Evolutionary conservation across 2,888 invertebrate species (phyloP).

Genomic region (Drosophila robusta): DNA sequence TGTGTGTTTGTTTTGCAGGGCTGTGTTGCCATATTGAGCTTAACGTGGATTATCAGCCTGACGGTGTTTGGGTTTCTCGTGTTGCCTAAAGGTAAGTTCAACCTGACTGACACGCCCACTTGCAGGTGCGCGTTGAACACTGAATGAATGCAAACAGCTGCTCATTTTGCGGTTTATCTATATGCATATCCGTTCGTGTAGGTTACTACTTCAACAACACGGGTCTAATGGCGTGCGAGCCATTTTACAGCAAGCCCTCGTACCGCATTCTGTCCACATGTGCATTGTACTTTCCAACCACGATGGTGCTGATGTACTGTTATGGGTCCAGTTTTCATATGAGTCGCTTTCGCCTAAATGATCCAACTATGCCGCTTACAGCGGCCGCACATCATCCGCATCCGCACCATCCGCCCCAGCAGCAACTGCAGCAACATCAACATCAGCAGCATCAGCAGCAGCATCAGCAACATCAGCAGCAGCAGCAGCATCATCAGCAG

Average conservation of each 20-base stretch:
- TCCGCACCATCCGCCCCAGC: constrained; percentile 66
- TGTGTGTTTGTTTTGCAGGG: constrained; percentile 86
- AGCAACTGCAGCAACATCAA: constrained; percentile 58
- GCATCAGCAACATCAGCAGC: constrained; percentile 62
- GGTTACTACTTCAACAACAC: constrained; percentile 95
- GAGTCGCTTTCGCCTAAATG: constrained; percentile 89
- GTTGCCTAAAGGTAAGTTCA: constrained; percentile 88
- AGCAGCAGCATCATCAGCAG: constrained; percentile 75
- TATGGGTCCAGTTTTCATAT: constrained; percentile 96
- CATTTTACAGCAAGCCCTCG: constrained; percentile 91
- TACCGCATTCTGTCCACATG: constrained; percentile 93
- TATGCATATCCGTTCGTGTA: constrained; percentile 42
- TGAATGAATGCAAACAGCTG: constrained; percentile 23
- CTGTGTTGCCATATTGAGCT: constrained; percentile 93
- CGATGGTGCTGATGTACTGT: constrained; percentile 96
- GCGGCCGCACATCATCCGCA: constrained; percentile 82
- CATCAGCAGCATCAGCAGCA: constrained; percentile 72
- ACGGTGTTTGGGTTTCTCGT: constrained; percentile 93
- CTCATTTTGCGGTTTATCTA: constrained; percentile 26
- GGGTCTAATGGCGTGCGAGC: constrained; percentile 94
- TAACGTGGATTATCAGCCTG: constrained; percentile 94
- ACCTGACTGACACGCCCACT: not conserved
- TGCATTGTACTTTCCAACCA: constrained; percentile 95
- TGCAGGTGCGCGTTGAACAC: constrained; percentile 7
- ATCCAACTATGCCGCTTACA: constrained; percentile 85